A percentile compares a stretch with the other conserved stretches of the same genome.
phyloP scores from a whole-genome alignment of 2,888 invertebrate species.

The Zygogramma bicolorata region DNA sequence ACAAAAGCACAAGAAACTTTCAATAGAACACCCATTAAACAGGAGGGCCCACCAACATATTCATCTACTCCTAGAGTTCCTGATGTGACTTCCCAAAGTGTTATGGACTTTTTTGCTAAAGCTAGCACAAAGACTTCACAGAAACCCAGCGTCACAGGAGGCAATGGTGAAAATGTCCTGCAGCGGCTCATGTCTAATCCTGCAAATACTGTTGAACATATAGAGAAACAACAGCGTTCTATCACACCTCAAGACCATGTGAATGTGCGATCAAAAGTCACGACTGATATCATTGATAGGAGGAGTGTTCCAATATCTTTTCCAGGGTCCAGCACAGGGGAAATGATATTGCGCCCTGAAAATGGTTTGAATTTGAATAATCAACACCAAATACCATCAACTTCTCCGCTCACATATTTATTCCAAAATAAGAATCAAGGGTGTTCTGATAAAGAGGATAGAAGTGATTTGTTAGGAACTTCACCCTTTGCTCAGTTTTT shows the following conservation, averaged over 20 bases:
- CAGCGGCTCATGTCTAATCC: constrained; percentile 87
- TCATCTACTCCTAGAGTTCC: constrained; percentile 70
- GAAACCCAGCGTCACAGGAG: constrained; percentile 67
- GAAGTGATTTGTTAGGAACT: constrained; percentile 51
- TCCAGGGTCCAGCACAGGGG: constrained; percentile 48
- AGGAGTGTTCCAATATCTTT: constrained; percentile 60
- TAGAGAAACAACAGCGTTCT: constrained; percentile 87
- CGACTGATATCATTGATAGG: constrained; percentile 53
- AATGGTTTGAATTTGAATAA: constrained; percentile 69
- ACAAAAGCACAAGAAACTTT: constrained; percentile 92
- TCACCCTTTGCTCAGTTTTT: constrained; percentile 68
- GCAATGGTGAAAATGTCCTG: constrained; percentile 71
- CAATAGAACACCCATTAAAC: constrained; percentile 70
- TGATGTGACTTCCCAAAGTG: constrained; percentile 84
- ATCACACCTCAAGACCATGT: constrained; percentile 75
- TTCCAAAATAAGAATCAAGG: constrained; percentile 51
- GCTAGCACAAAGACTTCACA: constrained; percentile 74
- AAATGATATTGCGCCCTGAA: constrained; percentile 61
- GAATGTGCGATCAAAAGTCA: constrained; percentile 44
- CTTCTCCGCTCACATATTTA: constrained; percentile 57
- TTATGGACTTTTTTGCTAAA: constrained; percentile 89
- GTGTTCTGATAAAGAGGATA: constrained; percentile 44
- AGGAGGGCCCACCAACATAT: constrained; percentile 57
- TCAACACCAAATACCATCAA: constrained; percentile 20
- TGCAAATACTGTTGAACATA: constrained; percentile 86